These are phyloP conservation scores for Calidris pygmaea DNA, from an alignment of 2,113 vertebrate species.

Conservation along the genomic window DNA sequence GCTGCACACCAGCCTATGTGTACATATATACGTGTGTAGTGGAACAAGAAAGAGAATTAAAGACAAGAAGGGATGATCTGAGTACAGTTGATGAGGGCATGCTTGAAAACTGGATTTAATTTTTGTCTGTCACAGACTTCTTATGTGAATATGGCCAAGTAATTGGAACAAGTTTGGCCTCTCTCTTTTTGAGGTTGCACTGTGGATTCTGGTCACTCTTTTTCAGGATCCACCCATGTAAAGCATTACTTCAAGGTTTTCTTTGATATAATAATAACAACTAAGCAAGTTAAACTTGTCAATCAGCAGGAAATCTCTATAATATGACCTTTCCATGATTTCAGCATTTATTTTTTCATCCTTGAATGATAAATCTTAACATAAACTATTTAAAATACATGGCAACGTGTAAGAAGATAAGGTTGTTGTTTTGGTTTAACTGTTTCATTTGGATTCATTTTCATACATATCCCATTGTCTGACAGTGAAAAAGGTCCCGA, in stretches of 20 bases:
- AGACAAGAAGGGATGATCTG: not conserved
- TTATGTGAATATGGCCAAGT: not conserved
- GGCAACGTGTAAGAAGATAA: not conserved
- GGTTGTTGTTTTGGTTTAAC: not conserved
- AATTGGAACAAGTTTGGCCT: not conserved
- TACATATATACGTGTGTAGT: no score
- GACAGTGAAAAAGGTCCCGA: not conserved
- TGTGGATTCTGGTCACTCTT: not conserved
- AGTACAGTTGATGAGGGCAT: not conserved
- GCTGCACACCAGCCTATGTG: not conserved
- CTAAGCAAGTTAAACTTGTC: not conserved
- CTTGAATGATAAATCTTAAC: not conserved
- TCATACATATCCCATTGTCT: not conserved
- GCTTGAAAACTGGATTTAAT: not conserved
- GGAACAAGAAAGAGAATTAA: not conserved
- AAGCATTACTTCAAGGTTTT: not conserved
- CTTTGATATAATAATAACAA: not conserved
- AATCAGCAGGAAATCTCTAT: not conserved
- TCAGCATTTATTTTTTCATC: not conserved
- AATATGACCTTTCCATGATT: not conserved
- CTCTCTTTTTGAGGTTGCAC: not conserved
- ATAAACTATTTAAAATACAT: not conserved
- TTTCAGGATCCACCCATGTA: not conserved
- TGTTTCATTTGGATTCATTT: not conserved
- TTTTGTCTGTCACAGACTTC: not conserved